Evolutionary conservation across 2,888 invertebrate genomes (phyloP).

Genomic region (Microdon myrmicae): DNA sequence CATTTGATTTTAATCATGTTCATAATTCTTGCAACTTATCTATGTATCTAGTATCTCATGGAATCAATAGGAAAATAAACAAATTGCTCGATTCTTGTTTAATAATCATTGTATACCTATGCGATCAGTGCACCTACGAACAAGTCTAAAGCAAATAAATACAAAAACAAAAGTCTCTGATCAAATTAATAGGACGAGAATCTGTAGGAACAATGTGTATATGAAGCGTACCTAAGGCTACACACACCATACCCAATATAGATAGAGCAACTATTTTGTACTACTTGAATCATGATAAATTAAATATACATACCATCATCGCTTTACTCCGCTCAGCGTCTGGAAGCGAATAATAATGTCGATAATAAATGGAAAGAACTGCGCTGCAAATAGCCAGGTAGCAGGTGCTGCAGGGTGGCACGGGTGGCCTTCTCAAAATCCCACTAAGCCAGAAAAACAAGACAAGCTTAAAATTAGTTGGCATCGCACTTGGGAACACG

Average conservation of each 20-base stretch:
- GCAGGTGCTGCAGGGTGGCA: neutral
- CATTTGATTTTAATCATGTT: constrained; percentile 38
- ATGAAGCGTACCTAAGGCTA: constrained; percentile 38
- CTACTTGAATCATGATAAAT: constrained; percentile 48
- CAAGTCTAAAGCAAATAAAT: neutral
- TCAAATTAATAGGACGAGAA: constrained; percentile 49
- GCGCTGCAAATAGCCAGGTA: neutral
- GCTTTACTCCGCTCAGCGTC: constrained; percentile 15
- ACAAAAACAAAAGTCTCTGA: constrained; percentile 17
- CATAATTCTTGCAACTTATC: constrained; percentile 39
- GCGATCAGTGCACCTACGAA: neutral
- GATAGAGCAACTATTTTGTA: constrained; percentile 26
- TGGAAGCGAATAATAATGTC: constrained; percentile 41
- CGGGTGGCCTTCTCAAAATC: constrained; percentile 16
- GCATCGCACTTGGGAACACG: constrained; percentile 47
- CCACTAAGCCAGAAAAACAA: constrained; percentile 49
- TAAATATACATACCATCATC: constrained; percentile 46
- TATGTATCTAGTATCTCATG: constrained; percentile 35
- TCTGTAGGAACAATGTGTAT: constrained; percentile 29
- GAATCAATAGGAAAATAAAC: constrained; percentile 11
- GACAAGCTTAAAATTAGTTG: constrained; percentile 50
- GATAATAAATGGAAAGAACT: constrained; percentile 29
- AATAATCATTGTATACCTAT: constrained; percentile 24
- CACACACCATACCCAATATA: constrained; percentile 20
- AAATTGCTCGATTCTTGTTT: constrained; percentile 43